These are phyloP conservation scores for Norana najaformis DNA, from an alignment of 2,888 invertebrate genomes.

Conservation along the genomic window DNA sequence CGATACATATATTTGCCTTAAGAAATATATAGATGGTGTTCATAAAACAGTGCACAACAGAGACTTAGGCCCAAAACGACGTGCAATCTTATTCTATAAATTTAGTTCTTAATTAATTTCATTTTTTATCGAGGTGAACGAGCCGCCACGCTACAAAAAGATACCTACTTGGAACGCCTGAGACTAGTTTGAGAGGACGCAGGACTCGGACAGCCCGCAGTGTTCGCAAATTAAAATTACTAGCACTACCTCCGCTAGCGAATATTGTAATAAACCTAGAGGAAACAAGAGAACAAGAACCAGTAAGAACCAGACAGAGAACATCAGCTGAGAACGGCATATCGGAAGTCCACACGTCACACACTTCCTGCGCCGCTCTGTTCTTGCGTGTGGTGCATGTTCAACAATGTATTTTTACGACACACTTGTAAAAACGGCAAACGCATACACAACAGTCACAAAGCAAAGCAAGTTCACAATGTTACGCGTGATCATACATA, in stretches of 20 bases:
- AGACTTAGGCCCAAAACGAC: neutral
- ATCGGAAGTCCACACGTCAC: neutral
- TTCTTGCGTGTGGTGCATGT: neutral
- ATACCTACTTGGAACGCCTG: slow-evolving; percentile 99
- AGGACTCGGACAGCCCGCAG: slow-evolving; percentile 99
- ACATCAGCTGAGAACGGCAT: neutral
- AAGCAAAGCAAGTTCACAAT: neutral
- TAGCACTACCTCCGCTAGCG: slow-evolving; percentile 68
- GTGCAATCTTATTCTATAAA: neutral
- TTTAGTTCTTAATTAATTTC: neutral
- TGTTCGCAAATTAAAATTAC: slow-evolving; percentile 89
- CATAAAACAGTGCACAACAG: neutral
- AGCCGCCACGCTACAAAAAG: neutral
- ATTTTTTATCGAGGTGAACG: neutral
- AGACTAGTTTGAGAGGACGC: slow-evolving; percentile 99
- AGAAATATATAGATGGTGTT: neutral
- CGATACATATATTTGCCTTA: neutral
- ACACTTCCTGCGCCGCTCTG: neutral
- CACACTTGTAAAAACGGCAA: neutral
- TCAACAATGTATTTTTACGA: neutral
- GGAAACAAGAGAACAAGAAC: slow-evolving; percentile 38
- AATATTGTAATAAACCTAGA: slow-evolving; percentile 66
- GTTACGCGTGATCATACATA: neutral
- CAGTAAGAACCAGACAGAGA: neutral
- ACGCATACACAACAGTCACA: neutral